These are phyloP conservation scores for Myrmophylax atrothorax DNA, from an alignment of 2,113 vertebrate species.

Conservation along the genomic window DNA sequence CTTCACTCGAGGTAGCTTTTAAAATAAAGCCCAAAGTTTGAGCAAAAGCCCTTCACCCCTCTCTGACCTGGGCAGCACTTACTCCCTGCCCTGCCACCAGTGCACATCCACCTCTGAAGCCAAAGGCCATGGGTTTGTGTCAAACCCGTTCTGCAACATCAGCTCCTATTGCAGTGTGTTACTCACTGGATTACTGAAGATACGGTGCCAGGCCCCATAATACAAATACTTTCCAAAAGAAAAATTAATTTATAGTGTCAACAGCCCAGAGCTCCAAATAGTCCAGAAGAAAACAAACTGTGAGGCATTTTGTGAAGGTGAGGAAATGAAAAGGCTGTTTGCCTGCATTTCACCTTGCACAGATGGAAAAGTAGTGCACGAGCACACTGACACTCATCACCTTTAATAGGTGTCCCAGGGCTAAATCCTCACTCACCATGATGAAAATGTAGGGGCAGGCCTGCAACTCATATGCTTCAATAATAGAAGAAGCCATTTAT, in stretches of 20 bases:
- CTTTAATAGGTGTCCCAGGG: conserved; percentile 16
- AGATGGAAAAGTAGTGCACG: neutral
- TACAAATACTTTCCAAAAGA: neutral
- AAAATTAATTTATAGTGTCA: neutral
- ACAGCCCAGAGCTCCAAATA: neutral
- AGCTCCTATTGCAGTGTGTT: neutral
- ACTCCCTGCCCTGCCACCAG: neutral
- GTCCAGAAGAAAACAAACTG: neutral
- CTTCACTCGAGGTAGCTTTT: neutral
- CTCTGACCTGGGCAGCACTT: neutral
- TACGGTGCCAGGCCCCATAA: accelerated
- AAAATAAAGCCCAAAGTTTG: neutral
- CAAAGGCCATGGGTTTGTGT: neutral
- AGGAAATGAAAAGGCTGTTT: conserved; percentile 13
- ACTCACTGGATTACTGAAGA: neutral
- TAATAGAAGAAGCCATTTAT: conserved; percentile 42
- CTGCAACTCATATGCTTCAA: neutral
- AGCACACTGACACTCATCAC: neutral
- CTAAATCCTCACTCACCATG: neutral
- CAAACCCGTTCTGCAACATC: neutral
- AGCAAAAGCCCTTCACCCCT: neutral
- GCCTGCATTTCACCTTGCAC: neutral
- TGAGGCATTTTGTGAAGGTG: neutral
- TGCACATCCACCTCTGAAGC: neutral
- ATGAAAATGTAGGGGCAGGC: neutral